A percentile compares a stretch with the other conserved stretches of the same genome.
Conservation (phyloP, 2,888 invertebrate species). For the Xylota segnis region DNA sequence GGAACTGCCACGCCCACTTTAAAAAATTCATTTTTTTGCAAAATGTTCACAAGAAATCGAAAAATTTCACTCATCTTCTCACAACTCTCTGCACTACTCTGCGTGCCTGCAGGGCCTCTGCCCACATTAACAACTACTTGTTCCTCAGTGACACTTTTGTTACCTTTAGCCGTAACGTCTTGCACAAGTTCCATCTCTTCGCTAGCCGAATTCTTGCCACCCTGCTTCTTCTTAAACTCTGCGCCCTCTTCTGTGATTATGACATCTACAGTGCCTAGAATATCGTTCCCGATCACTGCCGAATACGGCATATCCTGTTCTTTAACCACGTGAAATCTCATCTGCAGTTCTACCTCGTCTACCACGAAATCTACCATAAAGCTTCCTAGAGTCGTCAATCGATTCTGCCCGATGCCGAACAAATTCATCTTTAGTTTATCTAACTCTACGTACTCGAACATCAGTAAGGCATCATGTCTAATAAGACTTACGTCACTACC, state of each 20-base stretch:
- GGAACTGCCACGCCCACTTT: too few relatives aligned
- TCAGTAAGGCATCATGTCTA: neutral
- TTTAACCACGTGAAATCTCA: neutral
- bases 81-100: too few relatives aligned
- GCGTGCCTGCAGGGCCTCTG: too few relatives aligned
- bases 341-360: neutral
- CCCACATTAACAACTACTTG: too few relatives aligned
- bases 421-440: neutral
- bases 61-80: too few relatives aligned
- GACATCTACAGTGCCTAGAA: neutral
- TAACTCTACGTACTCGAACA: neutral
- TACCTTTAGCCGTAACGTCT: too few relatives aligned
- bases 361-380: neutral
- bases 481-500: conserved; percentile 15
- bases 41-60: too few relatives aligned
- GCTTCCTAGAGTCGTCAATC: neutral
- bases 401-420: neutral
- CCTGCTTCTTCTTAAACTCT: too few relatives aligned
- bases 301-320: conserved; percentile 16
- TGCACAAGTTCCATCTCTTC: too few relatives aligned
- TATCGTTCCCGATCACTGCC: conserved; percentile 17
- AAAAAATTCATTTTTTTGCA: too few relatives aligned
- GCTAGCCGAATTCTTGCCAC: neutral
- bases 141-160: too few relatives aligned
- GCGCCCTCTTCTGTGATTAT: too few relatives aligned